Evolutionary conservation across 1,140 invertebrate genomes (phyloP).

Genomic region (Melitaea cinxia): DNA sequence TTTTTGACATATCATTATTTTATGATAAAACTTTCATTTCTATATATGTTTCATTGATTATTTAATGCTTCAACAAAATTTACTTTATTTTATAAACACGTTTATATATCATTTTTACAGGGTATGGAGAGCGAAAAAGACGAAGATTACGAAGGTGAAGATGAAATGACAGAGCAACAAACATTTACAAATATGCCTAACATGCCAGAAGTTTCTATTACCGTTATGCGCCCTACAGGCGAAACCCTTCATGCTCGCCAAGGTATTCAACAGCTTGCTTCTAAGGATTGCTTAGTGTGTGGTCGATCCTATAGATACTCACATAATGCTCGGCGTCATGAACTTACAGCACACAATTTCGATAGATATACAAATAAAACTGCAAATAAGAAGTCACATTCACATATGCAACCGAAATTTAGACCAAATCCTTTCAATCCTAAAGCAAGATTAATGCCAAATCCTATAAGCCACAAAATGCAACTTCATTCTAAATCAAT

Average conservation of each 20-base stretch:
- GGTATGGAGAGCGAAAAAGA: conserved; percentile 72
- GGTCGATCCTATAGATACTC: conserved; percentile 78
- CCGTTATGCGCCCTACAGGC: conserved; percentile 68
- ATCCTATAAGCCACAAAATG: conserved; percentile 74
- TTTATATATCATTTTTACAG: conserved; percentile 38
- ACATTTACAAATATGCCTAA: conserved; percentile 47
- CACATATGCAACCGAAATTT: conserved; percentile 67
- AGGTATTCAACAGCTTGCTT: conserved; percentile 76
- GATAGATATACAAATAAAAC: conserved; percentile 81
- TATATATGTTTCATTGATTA: not conserved
- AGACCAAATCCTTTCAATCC: conserved; percentile 78
- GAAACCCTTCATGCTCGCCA: conserved; percentile 70
- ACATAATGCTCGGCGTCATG: conserved; percentile 78
- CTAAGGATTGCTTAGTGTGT: conserved; percentile 78
- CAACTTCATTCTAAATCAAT: conserved; percentile 63
- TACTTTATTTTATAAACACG: too few species aligned
- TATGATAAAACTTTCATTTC: too few species aligned
- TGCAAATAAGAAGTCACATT: conserved; percentile 55
- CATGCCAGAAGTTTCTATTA: conserved; percentile 75
- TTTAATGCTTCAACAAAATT: too few species aligned
- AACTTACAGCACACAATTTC: conserved; percentile 74
- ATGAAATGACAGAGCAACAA: conserved; percentile 45
- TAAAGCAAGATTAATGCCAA: conserved; percentile 73
- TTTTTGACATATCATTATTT: too few species aligned
- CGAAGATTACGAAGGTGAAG: conserved; percentile 66